phyloP scores from a whole-genome alignment of 2,888 invertebrate species.

The Lypha dubia region DNA sequence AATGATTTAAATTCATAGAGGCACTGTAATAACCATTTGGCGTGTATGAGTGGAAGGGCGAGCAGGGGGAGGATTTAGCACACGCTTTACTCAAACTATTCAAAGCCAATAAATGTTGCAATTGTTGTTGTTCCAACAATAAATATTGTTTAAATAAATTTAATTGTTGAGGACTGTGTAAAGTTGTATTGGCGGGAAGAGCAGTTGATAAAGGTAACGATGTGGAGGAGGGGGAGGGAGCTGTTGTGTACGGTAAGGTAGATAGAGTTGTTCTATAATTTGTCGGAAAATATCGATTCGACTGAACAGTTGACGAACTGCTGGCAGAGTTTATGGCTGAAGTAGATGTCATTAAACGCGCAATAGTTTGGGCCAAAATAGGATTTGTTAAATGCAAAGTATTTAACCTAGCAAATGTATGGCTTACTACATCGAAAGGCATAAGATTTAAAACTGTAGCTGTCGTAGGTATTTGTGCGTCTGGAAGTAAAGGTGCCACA shows the following conservation, averaged over 20 bases:
- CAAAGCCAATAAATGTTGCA: slow-evolving; percentile 35
- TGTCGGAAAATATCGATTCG: slow-evolving; percentile 3
- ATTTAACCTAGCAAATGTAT: slow-evolving; percentile 66
- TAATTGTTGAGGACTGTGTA: slow-evolving; percentile 53
- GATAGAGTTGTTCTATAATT: background rate
- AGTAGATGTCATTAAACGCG: slow-evolving; percentile 16
- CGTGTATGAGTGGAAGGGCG: background rate
- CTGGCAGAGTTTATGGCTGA: slow-evolving; percentile 23
- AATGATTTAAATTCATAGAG: slow-evolving; percentile 34
- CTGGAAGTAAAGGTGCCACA: background rate
- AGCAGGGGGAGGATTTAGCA: background rate
- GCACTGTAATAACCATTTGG: slow-evolving; percentile 27
- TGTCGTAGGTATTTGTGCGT: slow-evolving; percentile 20
- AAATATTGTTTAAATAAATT: slow-evolving; percentile 57
- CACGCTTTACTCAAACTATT: slow-evolving; percentile 4
- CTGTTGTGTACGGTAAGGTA: background rate
- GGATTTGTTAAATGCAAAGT: slow-evolving; percentile 60
- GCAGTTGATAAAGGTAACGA: background rate
- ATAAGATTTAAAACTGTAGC: slow-evolving; percentile 58
- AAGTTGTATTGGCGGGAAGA: background rate
- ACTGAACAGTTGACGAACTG: background rate
- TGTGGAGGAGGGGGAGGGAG: background rate
- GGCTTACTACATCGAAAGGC: slow-evolving; percentile 61
- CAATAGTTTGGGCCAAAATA: slow-evolving; percentile 22
- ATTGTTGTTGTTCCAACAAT: slow-evolving; percentile 41